These are phyloP conservation scores for Zosterops hypoxanthus DNA, from an alignment of 2,113 vertebrate genomes.

Conservation along the genomic window DNA sequence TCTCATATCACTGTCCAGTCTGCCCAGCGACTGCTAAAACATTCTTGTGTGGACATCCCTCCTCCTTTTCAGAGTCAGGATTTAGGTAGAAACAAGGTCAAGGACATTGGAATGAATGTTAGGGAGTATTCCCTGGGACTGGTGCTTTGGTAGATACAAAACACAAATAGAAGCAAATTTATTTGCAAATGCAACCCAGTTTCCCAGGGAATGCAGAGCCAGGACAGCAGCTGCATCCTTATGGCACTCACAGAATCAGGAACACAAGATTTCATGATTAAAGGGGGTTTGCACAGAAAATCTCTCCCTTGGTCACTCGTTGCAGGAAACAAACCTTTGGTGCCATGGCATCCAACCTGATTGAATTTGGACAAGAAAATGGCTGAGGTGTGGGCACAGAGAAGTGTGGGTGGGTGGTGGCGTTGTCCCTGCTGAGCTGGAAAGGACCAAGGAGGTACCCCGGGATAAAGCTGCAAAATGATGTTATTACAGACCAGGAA, in stretches of 20 bases:
- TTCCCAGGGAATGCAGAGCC: not conserved
- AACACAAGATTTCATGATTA: rapidly evolving
- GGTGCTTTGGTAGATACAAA: not conserved
- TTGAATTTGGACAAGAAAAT: not conserved
- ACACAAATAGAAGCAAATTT: not conserved
- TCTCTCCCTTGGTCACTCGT: not conserved
- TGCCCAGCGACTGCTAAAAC: not conserved
- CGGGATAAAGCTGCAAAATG: too few relatives aligned
- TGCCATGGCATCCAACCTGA: not conserved
- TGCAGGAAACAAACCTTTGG: not conserved
- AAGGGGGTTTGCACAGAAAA: not conserved
- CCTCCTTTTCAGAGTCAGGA: not conserved
- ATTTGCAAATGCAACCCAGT: not conserved
- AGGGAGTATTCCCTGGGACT: not conserved
- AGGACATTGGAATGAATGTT: not conserved
- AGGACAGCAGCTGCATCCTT: not conserved
- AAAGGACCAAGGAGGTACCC: not conserved
- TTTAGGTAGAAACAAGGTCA: not conserved
- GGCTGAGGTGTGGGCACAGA: not conserved
- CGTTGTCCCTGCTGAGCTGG: not conserved
- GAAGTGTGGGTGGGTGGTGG: not conserved
- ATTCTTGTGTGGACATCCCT: not conserved
- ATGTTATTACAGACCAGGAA: not conserved
- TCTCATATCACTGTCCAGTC: not conserved
- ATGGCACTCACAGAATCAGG: not conserved